Base-by-base conservation (phyloP, 2,888 invertebrate genomes). In the Baronia brevicornis region DNA sequence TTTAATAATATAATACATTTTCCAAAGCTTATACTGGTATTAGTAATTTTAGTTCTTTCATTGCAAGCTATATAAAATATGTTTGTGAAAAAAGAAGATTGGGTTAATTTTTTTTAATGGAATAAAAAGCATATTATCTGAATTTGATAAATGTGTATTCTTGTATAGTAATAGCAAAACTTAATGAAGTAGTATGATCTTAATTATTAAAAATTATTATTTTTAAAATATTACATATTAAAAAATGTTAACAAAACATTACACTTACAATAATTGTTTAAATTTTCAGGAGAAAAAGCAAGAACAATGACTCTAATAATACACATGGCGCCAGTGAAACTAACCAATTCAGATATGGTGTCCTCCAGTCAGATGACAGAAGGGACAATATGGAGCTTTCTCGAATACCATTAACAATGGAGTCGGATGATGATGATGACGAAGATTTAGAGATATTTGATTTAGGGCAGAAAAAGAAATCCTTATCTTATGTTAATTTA, bases 361-460 rank as follows among this genome's bases (percentile, higher is more conserved):
- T 85, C 4, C 68, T 85, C 3, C 66, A 79, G 29, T 78, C 84
- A 0, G 80, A 84, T 26, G 85, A 85, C 35, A 54, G 68, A 10
- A 62, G 72, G 20, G 80, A 79, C 40, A 84, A 77, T 38, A 41
- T 80, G 18, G 85, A 85, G 51, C 50, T 82, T 3, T 74, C 84
- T 7, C 53, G 74, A 32, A 62, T 85, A 17, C 84, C 84, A 0
- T 51, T 84, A 2, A 84, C 84, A 0, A 75, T 82, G 72, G 84
- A 84, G 25, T 84, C 85, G 0, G 85, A 85, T 27, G 85, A 85
- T 2, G 82, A 84, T 14, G 79, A 84, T 4, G 85, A 85, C 27
- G 84, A 84, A 14, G 84, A 85, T 34, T 46, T 84, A 12, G 85
- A 85, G 43, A 84, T 85, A 49, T 85, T 85, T 43, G 84, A 85